These are phyloP conservation scores for Nannoperca australis DNA, from an alignment of 2,797 vertebrate species.

Conservation along the genomic window DNA sequence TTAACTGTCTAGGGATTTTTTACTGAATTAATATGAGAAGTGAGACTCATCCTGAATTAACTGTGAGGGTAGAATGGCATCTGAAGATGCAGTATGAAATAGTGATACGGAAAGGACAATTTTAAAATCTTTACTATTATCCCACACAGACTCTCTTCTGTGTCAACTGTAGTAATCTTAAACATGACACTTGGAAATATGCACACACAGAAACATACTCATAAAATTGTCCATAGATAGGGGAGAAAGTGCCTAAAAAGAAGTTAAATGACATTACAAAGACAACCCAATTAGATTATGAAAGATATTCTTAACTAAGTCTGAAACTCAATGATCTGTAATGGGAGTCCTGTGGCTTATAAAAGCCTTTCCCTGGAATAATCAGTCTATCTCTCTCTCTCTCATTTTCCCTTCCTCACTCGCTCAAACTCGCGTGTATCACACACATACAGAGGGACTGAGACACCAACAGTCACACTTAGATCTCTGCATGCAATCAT, in stretches of 20 bases:
- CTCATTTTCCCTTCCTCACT: conserved; percentile 5
- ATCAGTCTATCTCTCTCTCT: conserved; percentile 43
- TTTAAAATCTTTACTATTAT: conserved; percentile 43
- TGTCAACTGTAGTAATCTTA: conserved; percentile 27
- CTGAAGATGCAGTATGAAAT: conserved; percentile 46
- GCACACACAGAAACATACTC: conserved; percentile 16
- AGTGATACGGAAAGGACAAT: conserved; percentile 30
- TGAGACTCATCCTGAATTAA: conserved; percentile 26
- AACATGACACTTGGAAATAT: conserved; percentile 17
- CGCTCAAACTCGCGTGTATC: not conserved
- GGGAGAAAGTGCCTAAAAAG: conserved; percentile 61
- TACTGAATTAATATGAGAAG: conserved; percentile 17
- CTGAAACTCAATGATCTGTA: conserved; percentile 71
- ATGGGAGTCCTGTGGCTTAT: conserved; percentile 73
- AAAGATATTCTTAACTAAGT: conserved; percentile 74
- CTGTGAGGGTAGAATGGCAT: conserved; percentile 15
- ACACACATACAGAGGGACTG: conserved; percentile 24
- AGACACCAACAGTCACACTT: conserved; percentile 25
- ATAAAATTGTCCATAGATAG: conserved; percentile 55
- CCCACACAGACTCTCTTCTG: conserved; percentile 10
- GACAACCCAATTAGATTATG: conserved; percentile 74
- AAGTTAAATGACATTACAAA: conserved; percentile 72
- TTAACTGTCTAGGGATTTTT: not conserved
- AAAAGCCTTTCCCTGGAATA: conserved; percentile 72
- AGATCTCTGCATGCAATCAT: conserved; percentile 57